Evolutionary conservation across 2,888 invertebrate genomes (phyloP).

Genomic region (Cryptophagus acutangulus): DNA sequence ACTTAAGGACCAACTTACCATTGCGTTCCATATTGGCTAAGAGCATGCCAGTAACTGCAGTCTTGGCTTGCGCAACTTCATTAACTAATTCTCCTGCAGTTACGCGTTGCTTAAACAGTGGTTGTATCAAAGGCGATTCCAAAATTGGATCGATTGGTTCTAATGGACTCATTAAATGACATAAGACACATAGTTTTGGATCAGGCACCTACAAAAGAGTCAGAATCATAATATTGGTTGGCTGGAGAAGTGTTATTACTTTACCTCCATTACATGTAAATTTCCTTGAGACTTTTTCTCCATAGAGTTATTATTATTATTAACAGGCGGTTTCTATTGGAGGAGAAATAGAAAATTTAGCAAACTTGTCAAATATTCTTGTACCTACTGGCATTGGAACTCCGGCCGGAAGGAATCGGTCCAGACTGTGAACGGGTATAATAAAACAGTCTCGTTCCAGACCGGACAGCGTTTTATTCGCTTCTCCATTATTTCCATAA

Average conservation of each 20-base stretch:
- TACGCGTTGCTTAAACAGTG: conserved; percentile 70
- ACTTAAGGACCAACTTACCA: too few species aligned
- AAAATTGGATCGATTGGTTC: conserved; percentile 80
- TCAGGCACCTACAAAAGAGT: conserved; percentile 61
- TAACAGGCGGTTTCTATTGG: conserved; percentile 41
- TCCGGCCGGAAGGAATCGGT: conserved; percentile 84
- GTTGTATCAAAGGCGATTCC: conserved; percentile 78
- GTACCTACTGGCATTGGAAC: conserved; percentile 65
- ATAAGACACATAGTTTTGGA: conserved; percentile 81
- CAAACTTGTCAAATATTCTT: conserved; percentile 11
- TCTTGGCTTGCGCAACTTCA: conserved; percentile 71
- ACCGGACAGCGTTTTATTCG: conserved; percentile 67
- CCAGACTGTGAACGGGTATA: conserved; percentile 83
- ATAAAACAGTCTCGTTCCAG: conserved; percentile 89
- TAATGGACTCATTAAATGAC: conserved; percentile 84
- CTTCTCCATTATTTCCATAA: conserved; percentile 36
- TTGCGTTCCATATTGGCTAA: conserved; percentile 84
- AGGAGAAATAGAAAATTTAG: too few species aligned
- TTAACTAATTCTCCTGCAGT: conserved; percentile 72
- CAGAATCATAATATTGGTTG: neutral
- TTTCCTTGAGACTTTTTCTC: conserved; percentile 41
- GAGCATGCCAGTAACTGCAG: conserved; percentile 77
- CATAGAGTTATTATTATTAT: conserved; percentile 34
- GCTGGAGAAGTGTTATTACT: conserved; percentile 5
- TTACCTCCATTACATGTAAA: conserved; percentile 46